Conservation (phyloP, 2,113 vertebrate genomes). For the Eonycteris spelaea region DNA sequence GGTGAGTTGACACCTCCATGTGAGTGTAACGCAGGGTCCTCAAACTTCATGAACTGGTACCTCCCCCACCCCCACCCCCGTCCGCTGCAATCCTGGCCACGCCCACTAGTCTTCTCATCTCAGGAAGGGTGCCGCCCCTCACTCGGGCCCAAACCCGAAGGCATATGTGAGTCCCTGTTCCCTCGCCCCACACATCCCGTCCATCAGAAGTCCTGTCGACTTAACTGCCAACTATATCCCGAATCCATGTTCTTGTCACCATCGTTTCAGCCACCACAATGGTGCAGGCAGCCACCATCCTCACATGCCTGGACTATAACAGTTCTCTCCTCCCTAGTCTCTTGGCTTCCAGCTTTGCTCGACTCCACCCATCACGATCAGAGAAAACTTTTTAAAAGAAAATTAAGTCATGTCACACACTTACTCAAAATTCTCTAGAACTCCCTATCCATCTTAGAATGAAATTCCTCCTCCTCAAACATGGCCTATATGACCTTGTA, state of each 20-base stretch:
- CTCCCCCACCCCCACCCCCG: background rate
- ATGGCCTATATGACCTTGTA: background rate
- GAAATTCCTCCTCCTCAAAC: background rate
- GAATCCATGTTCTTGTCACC: accelerated
- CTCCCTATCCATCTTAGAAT: background rate
- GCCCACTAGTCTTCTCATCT: background rate
- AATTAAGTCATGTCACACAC: background rate
- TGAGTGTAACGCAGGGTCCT: background rate
- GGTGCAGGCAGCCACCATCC: background rate
- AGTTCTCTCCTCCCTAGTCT: background rate
- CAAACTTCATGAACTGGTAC: too few species aligned
- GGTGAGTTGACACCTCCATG: background rate
- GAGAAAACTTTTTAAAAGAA: background rate
- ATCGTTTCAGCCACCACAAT: background rate
- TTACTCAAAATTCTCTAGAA: background rate
- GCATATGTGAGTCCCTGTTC: background rate
- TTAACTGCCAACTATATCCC: background rate
- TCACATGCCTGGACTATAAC: background rate
- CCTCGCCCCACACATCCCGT: accelerated
- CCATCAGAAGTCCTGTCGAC: background rate
- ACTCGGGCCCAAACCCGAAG: background rate
- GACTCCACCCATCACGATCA: background rate
- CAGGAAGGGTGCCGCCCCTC: accelerated
- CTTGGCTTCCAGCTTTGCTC: background rate
- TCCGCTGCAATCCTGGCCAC: background rate